phyloP scores from a whole-genome alignment of 2,113 vertebrate genomes.

The Nyctereutes procyonoides region DNA sequence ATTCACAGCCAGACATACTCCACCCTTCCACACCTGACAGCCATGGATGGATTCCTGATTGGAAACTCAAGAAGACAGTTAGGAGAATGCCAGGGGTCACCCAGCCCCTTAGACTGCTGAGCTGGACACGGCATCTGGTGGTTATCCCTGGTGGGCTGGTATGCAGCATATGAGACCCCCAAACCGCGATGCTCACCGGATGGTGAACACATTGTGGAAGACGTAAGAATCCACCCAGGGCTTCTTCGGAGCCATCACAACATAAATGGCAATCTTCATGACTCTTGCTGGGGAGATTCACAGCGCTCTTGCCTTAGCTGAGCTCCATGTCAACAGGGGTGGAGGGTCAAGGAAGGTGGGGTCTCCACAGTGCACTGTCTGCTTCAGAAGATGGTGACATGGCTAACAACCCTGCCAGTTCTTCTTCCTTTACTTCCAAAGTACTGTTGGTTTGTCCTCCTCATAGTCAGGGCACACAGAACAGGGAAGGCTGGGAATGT shows the following conservation, averaged over 20 bases:
- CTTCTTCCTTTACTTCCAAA: neutral
- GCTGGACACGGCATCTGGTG: neutral
- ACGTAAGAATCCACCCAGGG: neutral
- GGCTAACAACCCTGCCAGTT: neutral
- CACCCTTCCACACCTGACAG: neutral
- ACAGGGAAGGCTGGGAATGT: neutral
- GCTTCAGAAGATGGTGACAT: neutral
- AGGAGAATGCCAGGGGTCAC: neutral
- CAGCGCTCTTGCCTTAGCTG: neutral
- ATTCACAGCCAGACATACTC: neutral
- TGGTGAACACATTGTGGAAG: neutral
- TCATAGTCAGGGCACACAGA: neutral
- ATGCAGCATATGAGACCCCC: neutral
- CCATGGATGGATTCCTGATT: neutral
- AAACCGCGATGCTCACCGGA: neutral
- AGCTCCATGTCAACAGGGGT: neutral
- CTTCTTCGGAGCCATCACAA: neutral
- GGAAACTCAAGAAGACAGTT: neutral
- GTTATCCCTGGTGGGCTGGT: accelerated
- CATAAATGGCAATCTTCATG: too few species aligned
- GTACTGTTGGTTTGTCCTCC: neutral
- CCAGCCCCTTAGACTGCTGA: too few species aligned
- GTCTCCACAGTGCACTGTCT: neutral
- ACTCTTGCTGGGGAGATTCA: neutral
- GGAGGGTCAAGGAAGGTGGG: neutral